Evolutionary conservation across 2,113 vertebrate genomes (phyloP).

Genomic region (Saccopteryx leptura): DNA sequence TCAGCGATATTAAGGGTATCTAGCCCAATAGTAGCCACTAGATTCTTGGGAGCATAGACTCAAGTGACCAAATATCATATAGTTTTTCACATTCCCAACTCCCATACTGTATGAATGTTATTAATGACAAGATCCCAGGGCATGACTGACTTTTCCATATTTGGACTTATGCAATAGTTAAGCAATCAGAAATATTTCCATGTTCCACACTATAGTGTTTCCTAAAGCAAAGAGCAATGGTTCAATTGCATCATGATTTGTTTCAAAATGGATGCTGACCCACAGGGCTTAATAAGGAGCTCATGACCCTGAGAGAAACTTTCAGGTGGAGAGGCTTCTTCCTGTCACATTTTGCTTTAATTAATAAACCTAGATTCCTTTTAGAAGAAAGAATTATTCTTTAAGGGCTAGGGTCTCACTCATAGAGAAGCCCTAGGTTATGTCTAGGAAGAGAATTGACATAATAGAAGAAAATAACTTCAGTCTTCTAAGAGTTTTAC

Average conservation of each 20-base stretch:
- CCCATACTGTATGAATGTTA: neutral
- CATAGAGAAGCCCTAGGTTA: neutral
- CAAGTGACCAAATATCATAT: neutral
- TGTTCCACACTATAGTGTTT: neutral
- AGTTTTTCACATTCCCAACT: neutral
- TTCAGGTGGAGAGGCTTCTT: neutral
- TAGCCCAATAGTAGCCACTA: neutral
- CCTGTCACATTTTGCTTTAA: neutral
- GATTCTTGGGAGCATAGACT: neutral
- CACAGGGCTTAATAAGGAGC: neutral
- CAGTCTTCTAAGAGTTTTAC: neutral
- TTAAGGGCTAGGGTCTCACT: neutral
- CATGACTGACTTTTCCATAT: neutral
- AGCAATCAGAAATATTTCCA: neutral
- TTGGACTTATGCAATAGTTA: neutral
- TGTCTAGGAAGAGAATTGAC: neutral
- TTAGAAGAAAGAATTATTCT: conserved; percentile 37
- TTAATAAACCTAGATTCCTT: conserved; percentile 23
- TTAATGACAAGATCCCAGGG: neutral
- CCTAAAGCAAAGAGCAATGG: neutral
- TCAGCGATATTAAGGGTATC: neutral
- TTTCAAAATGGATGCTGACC: conserved; percentile 13
- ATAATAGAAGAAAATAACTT: conserved; percentile 17
- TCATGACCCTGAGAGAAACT: neutral
- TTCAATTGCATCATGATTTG: neutral